phyloP scores from a whole-genome alignment of 2,113 vertebrate genomes.

The human (Homo sapiens) region DNA sequence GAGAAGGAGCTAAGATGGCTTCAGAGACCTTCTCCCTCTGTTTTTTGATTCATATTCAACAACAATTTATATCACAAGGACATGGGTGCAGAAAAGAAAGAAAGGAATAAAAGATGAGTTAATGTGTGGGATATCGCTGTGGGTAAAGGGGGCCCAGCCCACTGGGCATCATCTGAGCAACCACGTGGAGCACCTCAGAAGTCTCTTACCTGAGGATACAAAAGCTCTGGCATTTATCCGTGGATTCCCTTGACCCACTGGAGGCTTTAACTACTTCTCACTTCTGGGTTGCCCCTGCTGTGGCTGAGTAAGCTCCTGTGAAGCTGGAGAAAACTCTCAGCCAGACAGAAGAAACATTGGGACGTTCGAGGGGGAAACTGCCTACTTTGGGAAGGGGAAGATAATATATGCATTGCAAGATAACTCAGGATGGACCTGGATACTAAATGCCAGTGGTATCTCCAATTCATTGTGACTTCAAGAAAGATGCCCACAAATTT shows the following conservation, averaged over 20 bases:
- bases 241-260: no score
- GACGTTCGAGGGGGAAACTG: not conserved
- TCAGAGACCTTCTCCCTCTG: not conserved
- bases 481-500: not conserved
- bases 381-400: not conserved
- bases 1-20: not conserved
- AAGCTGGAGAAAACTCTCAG: not conserved
- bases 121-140: no score
- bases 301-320: not conserved
- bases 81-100: not conserved
- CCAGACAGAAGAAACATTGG: not conserved
- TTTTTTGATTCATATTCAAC: not conserved
- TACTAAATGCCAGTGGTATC: not conserved
- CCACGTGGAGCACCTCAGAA: not conserved
- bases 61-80: not conserved
- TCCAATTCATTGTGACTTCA: not conserved
- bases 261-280: not conserved
- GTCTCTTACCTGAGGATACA: not conserved
- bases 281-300: not conserved
- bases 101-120: not conserved
- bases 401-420: not conserved
- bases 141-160: not conserved
- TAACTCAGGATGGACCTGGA: accelerated
- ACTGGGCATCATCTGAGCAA: not conserved
- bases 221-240: not conserved